Conservation (phyloP, 2,797 vertebrate species). For the Siniperca scherzeri region DNA sequence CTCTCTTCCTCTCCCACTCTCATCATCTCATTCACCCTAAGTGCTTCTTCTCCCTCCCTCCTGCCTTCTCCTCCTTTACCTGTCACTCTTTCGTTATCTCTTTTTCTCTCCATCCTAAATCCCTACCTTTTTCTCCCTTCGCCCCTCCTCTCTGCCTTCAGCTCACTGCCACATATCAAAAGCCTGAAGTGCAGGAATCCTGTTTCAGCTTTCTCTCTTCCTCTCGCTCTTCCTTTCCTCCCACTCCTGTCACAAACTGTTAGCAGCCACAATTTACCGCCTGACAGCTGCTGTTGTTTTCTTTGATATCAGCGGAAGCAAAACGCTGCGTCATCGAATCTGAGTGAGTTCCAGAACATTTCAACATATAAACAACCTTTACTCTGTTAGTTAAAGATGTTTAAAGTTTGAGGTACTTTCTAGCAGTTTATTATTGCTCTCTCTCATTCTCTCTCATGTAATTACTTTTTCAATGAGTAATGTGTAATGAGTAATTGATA, state of each 20-base stretch:
- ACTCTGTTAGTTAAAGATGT: slow-evolving; percentile 39
- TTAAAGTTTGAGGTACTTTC: slow-evolving; percentile 44
- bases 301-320: slow-evolving; percentile 63
- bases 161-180: slow-evolving; percentile 69
- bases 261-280: slow-evolving; percentile 63
- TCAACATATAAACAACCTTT: slow-evolving; percentile 50
- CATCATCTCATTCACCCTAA: slow-evolving; percentile 38
- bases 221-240: slow-evolving; percentile 62
- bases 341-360: slow-evolving; percentile 53
- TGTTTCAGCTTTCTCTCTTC: slow-evolving; percentile 64
- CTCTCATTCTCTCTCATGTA: background rate
- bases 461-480: background rate
- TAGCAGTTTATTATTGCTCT: slow-evolving; percentile 30
- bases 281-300: slow-evolving; percentile 73
- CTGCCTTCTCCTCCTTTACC: slow-evolving; percentile 39
- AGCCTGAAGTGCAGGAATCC: slow-evolving; percentile 61
- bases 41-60: slow-evolving; percentile 12
- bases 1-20: slow-evolving; percentile 20
- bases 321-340: slow-evolving; percentile 70
- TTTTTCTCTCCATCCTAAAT: slow-evolving; percentile 57
- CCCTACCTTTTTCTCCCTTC: slow-evolving; percentile 45
- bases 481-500: background rate
- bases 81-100: slow-evolving; percentile 57
- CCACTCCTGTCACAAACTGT: slow-evolving; percentile 73
- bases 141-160: slow-evolving; percentile 36